Base-by-base conservation (phyloP, 1,140 invertebrate species). In the Eupeodes corollae region DNA sequence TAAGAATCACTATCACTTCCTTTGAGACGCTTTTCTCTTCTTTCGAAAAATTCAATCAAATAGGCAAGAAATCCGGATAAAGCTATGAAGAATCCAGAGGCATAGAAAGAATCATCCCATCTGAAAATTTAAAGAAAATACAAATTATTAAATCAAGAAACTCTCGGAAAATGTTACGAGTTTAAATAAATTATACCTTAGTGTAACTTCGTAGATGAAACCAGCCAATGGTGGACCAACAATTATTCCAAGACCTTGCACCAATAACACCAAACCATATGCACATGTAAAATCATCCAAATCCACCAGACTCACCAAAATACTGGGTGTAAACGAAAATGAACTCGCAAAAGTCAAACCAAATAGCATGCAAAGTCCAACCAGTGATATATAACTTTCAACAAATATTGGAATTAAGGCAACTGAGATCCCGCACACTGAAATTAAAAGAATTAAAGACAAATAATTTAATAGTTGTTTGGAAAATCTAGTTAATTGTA, bases 261-360 rank as follows among this genome's bases (percentile, higher is more conserved):
- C 86, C 13, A 94, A 68, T 15, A 92, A 70, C 37, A 89, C 79
- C 31, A 95, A 70, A 31, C 91, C 91, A 67, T 94, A 94, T 8
- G 87, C 88, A 53, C 83, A 84, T 2, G 90, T 91, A 62, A 96
- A 91, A 52, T 74, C 66, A 37, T 75, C 73, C 48, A 76, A 62
- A 44, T 68, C 62, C 13, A 68, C 64, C 50, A 68, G 56, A 52
- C 64, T 63, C 45, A 65, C 88, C 37, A 91, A 68, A 58, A 93
- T 90, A 53, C 87, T 84, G 0, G 89, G 87, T 0, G 88, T 90
- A 47, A 92, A 85, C 1, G 88, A 87, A 61, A 89, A 92, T 42
- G 79, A 88, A 49, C 88, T 89, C 11, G 87, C 86, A 54, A 92
- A 89, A 42, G 83, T 86, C 6, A 91, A 71, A 1, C 89, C 89